These are phyloP conservation scores for Sebastes oblongus DNA, from an alignment of 2,797 vertebrate species.

Conservation along the genomic window DNA sequence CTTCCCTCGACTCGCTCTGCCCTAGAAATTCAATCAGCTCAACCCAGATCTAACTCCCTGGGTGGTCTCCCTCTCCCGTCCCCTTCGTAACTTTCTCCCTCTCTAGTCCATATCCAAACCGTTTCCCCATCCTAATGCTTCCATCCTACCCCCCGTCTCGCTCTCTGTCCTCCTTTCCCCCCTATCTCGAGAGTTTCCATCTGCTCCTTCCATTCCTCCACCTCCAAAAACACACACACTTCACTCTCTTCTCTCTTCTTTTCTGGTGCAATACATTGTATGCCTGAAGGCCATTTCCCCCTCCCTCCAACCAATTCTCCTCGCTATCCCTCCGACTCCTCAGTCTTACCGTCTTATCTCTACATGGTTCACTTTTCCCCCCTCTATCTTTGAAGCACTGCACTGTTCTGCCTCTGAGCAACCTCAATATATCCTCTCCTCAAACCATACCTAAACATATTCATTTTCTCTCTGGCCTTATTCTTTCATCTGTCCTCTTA, in stretches of 20 bases:
- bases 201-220: not conserved
- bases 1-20: conserved; percentile 31
- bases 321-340: not conserved
- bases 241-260: not conserved
- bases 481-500: conserved; percentile 27
- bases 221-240: not conserved
- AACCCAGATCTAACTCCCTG: conserved; percentile 45
- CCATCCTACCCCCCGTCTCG: not conserved
- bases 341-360: conserved; percentile 36
- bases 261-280: not conserved
- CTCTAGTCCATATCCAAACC: conserved; percentile 19
- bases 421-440: conserved; percentile 12
- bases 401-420: conserved; percentile 26
- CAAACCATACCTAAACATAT: conserved; percentile 25
- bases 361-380: conserved; percentile 10
- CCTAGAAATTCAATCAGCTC: conserved; percentile 62
- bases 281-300: conserved; percentile 25
- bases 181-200: not conserved
- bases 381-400: conserved; percentile 23
- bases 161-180: conserved; percentile 11
- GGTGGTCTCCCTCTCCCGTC: conserved; percentile 44
- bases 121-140: not conserved
- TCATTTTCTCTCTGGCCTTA: conserved; percentile 32
- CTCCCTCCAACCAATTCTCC: conserved; percentile 4
- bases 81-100: conserved; percentile 11